Evolutionary conservation across 2,797 vertebrate genomes (phyloP).

Genomic region (Macropodus opercularis): DNA sequence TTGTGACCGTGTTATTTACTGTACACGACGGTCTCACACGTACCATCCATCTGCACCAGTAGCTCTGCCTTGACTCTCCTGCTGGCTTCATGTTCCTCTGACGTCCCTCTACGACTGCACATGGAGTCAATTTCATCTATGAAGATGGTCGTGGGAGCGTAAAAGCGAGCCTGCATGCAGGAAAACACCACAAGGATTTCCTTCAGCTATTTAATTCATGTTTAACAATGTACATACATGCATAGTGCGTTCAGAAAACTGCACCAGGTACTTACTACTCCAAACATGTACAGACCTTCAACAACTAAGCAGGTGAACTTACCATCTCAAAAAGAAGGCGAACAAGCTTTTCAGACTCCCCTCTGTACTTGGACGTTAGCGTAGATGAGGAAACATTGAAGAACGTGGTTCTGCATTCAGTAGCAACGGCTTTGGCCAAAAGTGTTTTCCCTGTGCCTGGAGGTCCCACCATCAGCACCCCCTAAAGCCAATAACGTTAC

Average conservation of each 20-base stretch:
- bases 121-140: slow-evolving; percentile 99
- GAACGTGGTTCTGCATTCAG: slow-evolving; percentile 98
- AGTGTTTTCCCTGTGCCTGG: slow-evolving; percentile 98
- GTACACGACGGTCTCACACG: neutral
- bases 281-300: too few relatives aligned
- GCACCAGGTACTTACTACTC: too few relatives aligned
- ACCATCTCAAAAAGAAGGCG: slow-evolving; percentile 99
- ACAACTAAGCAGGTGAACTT: slow-evolving; percentile 20
- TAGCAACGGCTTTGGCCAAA: slow-evolving; percentile 96
- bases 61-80: slow-evolving; percentile 96
- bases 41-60: slow-evolving; percentile 99
- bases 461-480: slow-evolving; percentile 97
- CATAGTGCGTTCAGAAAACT: too few relatives aligned
- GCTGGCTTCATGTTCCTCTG: slow-evolving; percentile 97
- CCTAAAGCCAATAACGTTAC: slow-evolving; percentile 72
- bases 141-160: slow-evolving; percentile 97
- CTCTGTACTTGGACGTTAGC: slow-evolving; percentile 97
- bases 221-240: too few relatives aligned
- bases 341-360: slow-evolving; percentile 98
- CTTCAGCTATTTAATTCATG: too few relatives aligned
- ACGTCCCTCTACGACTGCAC: slow-evolving; percentile 96
- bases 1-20: neutral
- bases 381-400: slow-evolving; percentile 98
- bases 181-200: slow-evolving; percentile 7
- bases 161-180: slow-evolving; percentile 90